These are phyloP conservation scores for Danio choprae DNA, from an alignment of 2,797 vertebrate species.

Conservation along the genomic window DNA sequence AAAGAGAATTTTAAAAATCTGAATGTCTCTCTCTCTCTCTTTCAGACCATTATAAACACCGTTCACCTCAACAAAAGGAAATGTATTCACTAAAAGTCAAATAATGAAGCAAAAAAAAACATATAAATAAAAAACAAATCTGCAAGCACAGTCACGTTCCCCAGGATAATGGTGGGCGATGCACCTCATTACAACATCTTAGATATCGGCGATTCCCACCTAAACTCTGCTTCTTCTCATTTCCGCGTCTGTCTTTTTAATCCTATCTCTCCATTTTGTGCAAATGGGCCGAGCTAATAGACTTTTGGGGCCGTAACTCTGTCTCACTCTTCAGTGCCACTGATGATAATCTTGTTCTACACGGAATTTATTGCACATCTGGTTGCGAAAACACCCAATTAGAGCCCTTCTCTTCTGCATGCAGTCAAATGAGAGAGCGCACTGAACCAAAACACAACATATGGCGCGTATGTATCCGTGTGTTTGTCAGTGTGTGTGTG, in stretches of 20 bases:
- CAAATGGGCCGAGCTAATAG: conserved; percentile 41
- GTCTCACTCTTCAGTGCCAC: conserved; percentile 51
- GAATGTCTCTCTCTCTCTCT: no score
- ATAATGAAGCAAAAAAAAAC: conserved; percentile 44
- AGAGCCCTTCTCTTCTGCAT: conserved; percentile 57
- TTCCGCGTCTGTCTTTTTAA: conserved; percentile 26
- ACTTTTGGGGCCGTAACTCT: conserved; percentile 42
- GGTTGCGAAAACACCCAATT: conserved; percentile 64
- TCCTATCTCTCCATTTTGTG: conserved; percentile 27
- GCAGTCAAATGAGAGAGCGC: conserved; percentile 59
- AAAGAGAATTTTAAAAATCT: no score
- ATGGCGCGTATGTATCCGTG: conserved; percentile 51
- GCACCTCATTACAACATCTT: conserved; percentile 33
- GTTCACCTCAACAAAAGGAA: conserved; percentile 45
- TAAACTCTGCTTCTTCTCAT: conserved; percentile 20
- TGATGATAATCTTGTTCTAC: conserved; percentile 61
- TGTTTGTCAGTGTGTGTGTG: conserved; percentile 34
- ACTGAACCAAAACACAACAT: conserved; percentile 61
- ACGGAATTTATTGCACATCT: conserved; percentile 65
- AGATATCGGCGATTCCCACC: conserved; percentile 35
- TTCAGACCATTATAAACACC: conserved; percentile 47
- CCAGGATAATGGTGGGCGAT: conserved; percentile 11
- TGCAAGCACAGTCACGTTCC: conserved; percentile 31
- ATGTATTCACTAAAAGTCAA: conserved; percentile 50
- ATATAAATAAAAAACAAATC: not conserved